Conservation (phyloP, 1,140 invertebrate genomes). For the Saccostrea glomerata region DNA sequence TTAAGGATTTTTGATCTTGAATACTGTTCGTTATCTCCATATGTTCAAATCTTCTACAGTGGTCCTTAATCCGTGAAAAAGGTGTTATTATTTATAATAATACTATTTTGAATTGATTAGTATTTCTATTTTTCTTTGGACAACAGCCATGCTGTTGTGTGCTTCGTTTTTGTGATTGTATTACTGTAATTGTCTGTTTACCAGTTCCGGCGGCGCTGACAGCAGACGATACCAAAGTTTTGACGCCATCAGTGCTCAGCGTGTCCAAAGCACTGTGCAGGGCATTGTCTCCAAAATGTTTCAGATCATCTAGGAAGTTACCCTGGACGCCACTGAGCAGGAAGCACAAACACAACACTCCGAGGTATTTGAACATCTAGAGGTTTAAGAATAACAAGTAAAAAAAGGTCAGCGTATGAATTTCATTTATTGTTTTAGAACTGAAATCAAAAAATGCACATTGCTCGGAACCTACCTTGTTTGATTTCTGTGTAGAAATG, state of each 20-base stretch:
- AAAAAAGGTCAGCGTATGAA: neutral
- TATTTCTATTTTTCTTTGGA: neutral
- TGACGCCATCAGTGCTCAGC: slow-evolving; percentile 37
- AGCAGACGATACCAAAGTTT: slow-evolving; percentile 27
- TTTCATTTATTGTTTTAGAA: neutral
- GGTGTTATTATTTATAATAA: too few species aligned
- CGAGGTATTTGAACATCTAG: slow-evolving; percentile 25
- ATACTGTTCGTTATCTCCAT: too few species aligned
- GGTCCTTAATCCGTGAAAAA: neutral
- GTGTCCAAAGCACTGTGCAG: slow-evolving; percentile 13
- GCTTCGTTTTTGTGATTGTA: neutral
- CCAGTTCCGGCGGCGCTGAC: slow-evolving; percentile 7
- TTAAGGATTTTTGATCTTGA: too few species aligned
- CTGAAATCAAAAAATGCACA: neutral
- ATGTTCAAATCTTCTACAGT: neutral
- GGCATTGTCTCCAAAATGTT: slow-evolving; percentile 4
- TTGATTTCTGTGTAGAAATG: neutral
- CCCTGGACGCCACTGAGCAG: neutral
- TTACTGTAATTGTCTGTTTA: neutral
- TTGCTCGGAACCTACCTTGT: neutral
- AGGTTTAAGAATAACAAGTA: neutral
- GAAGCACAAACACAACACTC: slow-evolving; percentile 37
- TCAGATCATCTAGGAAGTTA: slow-evolving; percentile 23
- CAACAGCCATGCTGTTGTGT: neutral
- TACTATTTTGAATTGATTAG: neutral